Conservation (phyloP, 2,888 invertebrate genomes). For the Argyresthia albistria region DNA sequence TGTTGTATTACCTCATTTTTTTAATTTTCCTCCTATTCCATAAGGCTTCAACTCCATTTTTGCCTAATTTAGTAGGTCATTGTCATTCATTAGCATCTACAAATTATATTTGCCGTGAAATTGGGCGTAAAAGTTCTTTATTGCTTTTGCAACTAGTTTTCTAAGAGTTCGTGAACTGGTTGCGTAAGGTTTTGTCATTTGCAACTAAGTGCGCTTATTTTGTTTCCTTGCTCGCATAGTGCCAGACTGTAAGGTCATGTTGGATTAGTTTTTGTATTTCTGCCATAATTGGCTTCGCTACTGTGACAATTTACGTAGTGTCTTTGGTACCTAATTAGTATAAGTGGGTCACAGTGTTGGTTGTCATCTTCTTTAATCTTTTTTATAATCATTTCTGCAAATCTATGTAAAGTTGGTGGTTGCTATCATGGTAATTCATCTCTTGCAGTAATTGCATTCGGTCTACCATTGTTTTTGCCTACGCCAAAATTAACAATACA, state of each 20-base stretch:
- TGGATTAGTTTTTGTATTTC: not conserved
- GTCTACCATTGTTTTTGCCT: not conserved
- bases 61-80: slow-evolving; percentile 46
- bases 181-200: slow-evolving; percentile 43
- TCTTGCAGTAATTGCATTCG: too few relatives aligned
- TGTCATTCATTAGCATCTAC: slow-evolving; percentile 48
- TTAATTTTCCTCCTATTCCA: not conserved
- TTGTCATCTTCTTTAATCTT: not conserved
- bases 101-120: slow-evolving; percentile 48
- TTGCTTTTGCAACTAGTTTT: slow-evolving; percentile 48
- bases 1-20: not conserved
- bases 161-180: slow-evolving; percentile 34
- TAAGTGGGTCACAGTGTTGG: not conserved
- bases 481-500: not conserved
- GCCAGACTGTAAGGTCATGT: not conserved
- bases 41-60: not conserved
- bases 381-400: too few relatives aligned
- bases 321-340: not conserved
- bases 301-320: too few relatives aligned
- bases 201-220: slow-evolving; percentile 15
- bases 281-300: too few relatives aligned
- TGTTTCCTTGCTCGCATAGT: slow-evolving; percentile 7
- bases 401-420: too few relatives aligned
- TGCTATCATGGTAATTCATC: too few relatives aligned
- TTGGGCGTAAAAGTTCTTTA: slow-evolving; percentile 49